Conservation (phyloP, 2,888 invertebrate species). For the Nephrotoma flavescens region DNA sequence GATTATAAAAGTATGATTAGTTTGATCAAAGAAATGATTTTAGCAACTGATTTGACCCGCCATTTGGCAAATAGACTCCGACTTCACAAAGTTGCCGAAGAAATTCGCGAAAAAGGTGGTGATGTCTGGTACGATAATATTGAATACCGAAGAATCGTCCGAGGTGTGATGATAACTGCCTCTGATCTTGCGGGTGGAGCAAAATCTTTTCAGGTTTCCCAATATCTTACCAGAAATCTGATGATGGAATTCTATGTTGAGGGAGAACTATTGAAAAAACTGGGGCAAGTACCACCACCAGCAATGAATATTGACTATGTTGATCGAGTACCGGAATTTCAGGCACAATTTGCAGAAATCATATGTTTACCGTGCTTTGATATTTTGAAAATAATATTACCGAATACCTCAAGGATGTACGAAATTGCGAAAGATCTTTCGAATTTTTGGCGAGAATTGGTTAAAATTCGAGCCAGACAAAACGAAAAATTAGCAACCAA, state of each 20-base stretch:
- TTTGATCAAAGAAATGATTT: not conserved
- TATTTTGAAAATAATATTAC: constrained; percentile 37
- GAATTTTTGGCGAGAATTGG: not conserved
- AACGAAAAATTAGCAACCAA: too few relatives aligned
- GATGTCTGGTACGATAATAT: not conserved
- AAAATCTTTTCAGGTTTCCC: constrained; percentile 42
- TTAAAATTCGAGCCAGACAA: not conserved
- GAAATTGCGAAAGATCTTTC: not conserved
- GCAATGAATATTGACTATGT: constrained; percentile 47
- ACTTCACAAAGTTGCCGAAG: not conserved
- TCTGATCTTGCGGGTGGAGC: constrained; percentile 44
- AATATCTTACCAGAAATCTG: constrained; percentile 27
- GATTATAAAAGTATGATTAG: not conserved
- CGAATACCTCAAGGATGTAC: constrained; percentile 35
- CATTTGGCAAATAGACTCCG: not conserved
- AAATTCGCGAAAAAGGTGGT: not conserved
- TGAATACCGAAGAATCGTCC: not conserved
- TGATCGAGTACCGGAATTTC: constrained; percentile 43
- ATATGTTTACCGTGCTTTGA: constrained; percentile 43
- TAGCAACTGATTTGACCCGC: not conserved
- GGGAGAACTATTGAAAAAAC: constrained; percentile 42
- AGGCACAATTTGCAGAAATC: constrained; percentile 44
- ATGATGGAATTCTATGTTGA: constrained; percentile 31
- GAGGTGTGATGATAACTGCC: constrained; percentile 37
- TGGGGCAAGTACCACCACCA: constrained; percentile 43